A percentile compares a stretch with the other conserved stretches of the same genome.
These are phyloP conservation scores for Akabosia matsudoensis DNA, from an alignment of 1,140 invertebrate genomes.

Conservation along the genomic window DNA sequence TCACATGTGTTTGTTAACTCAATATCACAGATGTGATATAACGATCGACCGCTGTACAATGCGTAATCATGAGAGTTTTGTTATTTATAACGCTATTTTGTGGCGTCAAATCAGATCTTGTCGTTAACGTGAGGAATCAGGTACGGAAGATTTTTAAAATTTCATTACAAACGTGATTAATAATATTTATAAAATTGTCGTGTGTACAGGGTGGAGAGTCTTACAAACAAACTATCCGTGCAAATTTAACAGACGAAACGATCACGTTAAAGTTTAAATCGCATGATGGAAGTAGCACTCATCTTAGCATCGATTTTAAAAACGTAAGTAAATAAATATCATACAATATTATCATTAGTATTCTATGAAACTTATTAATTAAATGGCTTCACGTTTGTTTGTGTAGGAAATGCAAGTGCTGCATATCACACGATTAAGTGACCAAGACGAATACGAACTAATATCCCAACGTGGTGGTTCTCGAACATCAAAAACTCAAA, in stretches of 20 bases:
- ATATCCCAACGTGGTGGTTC: not conserved
- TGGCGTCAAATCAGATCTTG: not conserved
- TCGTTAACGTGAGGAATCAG: constrained; percentile 10
- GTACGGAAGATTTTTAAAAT: not conserved
- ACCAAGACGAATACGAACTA: not conserved
- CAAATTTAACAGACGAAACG: constrained; percentile 5
- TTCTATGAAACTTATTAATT: not conserved
- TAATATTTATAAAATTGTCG: not conserved
- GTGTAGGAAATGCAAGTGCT: not conserved
- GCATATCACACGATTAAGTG: not conserved
- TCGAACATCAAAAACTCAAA: not conserved
- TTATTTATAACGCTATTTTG: too few species aligned
- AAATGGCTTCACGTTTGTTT: not conserved
- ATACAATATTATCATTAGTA: not conserved
- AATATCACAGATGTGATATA: too few species aligned
- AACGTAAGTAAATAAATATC: not conserved
- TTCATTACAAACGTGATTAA: not conserved
- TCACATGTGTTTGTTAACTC: too few species aligned
- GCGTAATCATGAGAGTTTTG: too few species aligned
- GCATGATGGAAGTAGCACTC: not conserved
- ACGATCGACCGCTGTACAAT: too few species aligned
- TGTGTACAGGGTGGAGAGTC: constrained; percentile 9
- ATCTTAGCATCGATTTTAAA: not conserved
- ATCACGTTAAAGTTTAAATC: not conserved
- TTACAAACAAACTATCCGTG: constrained; percentile 1